Percentiles rank a stretch among this genome's conserved stretches.
phyloP scores from a whole-genome alignment of 2,888 invertebrate genomes.

The Aspidapion aeneum region DNA sequence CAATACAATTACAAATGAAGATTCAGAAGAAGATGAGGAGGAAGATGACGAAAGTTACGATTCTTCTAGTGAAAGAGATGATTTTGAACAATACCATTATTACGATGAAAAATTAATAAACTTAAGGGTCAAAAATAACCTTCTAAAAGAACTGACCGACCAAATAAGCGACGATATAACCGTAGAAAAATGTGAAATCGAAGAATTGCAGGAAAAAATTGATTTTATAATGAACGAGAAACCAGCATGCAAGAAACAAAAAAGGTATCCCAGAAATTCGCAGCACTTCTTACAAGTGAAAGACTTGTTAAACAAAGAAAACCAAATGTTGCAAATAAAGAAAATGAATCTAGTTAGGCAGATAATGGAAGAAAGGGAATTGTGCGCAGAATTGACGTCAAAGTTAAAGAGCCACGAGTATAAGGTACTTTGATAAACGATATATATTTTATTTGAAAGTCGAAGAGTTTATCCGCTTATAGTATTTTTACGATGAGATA shows the following conservation, averaged over 20 bases:
- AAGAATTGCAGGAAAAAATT: constrained; percentile 15
- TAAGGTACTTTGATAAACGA: not conserved
- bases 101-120: constrained; percentile 17
- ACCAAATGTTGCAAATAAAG: constrained; percentile 48
- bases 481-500: not conserved
- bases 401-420: not conserved
- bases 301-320: constrained; percentile 45
- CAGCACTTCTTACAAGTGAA: constrained; percentile 41
- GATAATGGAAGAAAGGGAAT: constrained; percentile 47
- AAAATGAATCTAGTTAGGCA: constrained; percentile 47
- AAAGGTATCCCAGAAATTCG: constrained; percentile 9
- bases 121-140: constrained; percentile 16
- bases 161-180: constrained; percentile 10
- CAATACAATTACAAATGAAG: not conserved
- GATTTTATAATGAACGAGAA: constrained; percentile 1
- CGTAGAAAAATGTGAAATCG: constrained; percentile 17
- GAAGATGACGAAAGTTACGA: constrained; percentile 9
- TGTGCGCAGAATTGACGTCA: constrained; percentile 45
- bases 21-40: constrained; percentile 9
- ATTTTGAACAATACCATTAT: constrained; percentile 13
- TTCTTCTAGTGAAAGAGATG: constrained; percentile 17
- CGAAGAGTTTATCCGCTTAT: not conserved
- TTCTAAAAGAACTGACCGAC: constrained; percentile 17
- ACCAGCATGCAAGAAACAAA: not conserved
- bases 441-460: not conserved